Evolutionary conservation across 2,888 invertebrate species (phyloP).

Genomic region (Acronicta alni): DNA sequence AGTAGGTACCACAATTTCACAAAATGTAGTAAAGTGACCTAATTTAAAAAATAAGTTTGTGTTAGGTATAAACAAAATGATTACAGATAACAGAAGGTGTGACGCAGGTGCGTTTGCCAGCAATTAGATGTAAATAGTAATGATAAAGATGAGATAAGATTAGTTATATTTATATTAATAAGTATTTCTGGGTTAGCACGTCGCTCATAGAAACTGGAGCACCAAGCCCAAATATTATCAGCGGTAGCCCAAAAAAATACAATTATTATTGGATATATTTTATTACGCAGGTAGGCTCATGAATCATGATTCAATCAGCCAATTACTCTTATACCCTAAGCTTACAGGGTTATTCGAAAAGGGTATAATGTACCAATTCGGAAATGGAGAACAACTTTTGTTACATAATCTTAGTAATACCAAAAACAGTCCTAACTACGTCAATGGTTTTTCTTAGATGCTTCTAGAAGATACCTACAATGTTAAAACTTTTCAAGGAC

Average conservation of each 20-base stretch:
- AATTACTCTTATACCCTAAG: too few relatives aligned
- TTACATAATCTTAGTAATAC: too few relatives aligned
- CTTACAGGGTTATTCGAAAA: too few relatives aligned
- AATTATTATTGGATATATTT: slow-evolving; percentile 20
- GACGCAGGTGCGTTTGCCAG: slow-evolving; percentile 70
- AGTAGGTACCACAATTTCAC: slow-evolving; percentile 42
- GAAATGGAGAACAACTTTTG: too few relatives aligned
- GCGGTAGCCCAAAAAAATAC: slow-evolving; percentile 43
- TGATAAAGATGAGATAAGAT: slow-evolving; percentile 72
- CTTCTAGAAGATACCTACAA: too few relatives aligned
- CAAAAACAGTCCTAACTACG: too few relatives aligned
- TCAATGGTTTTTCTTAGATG: too few relatives aligned
- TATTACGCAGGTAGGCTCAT: background rate
- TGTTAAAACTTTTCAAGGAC: too few relatives aligned
- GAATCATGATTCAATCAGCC: too few relatives aligned
- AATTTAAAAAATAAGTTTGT: slow-evolving; percentile 47
- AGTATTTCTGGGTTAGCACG: slow-evolving; percentile 51
- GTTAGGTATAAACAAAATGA: slow-evolving; percentile 68
- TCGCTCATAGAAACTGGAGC: slow-evolving; percentile 28
- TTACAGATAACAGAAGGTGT: slow-evolving; percentile 61
- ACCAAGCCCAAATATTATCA: slow-evolving; percentile 38
- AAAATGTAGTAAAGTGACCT: slow-evolving; percentile 68
- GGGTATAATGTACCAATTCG: too few relatives aligned
- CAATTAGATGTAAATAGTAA: slow-evolving; percentile 74
- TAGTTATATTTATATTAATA: slow-evolving; percentile 33